These are phyloP conservation scores for Botia almorhae DNA, from an alignment of 2,797 vertebrate species.

Conservation along the genomic window DNA sequence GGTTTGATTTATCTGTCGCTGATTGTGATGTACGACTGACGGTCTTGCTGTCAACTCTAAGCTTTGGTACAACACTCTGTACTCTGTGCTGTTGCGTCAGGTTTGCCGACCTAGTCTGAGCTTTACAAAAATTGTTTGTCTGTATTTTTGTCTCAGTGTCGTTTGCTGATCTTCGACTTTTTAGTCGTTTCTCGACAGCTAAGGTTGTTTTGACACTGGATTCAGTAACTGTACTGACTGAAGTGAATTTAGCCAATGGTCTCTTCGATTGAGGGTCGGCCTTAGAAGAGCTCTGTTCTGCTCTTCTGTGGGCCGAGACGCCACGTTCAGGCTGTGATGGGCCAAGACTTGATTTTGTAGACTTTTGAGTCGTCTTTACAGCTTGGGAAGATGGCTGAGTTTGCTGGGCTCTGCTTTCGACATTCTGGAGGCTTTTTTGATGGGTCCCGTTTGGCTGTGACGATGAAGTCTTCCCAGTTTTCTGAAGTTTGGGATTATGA, in stretches of 20 bases:
- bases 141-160: background rate
- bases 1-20: background rate
- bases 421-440: background rate
- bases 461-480: background rate
- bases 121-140: background rate
- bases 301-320: background rate
- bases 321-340: background rate
- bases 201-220: background rate
- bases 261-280: background rate
- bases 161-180: background rate
- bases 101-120: background rate
- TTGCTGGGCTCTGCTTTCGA: conserved; percentile 2
- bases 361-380: background rate
- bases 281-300: background rate
- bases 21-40: background rate
- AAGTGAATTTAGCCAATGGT: background rate
- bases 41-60: background rate
- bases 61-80: conserved; percentile 1
- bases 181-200: background rate
- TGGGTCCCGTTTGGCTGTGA: background rate
- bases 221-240: background rate
- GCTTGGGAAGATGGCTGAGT: background rate
- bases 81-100: background rate
- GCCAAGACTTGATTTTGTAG: conserved; percentile 5
- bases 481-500: background rate